These are phyloP conservation scores for Clavelina lepadiformis DNA, from an alignment of 23 tunicate genomes.

Conservation along the genomic window DNA sequence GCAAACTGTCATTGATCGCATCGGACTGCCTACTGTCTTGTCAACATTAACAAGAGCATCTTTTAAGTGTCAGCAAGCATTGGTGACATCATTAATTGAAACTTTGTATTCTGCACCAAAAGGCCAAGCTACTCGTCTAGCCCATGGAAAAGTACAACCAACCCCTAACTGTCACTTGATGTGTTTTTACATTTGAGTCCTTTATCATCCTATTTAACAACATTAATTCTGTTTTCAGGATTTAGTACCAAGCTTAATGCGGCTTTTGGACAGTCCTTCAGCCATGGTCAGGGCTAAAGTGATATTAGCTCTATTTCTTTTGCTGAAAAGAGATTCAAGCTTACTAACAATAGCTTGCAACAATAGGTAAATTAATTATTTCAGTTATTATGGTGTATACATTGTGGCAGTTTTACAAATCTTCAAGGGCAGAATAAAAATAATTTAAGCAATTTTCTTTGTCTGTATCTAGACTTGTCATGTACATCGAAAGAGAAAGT, in stretches of 20 bases:
- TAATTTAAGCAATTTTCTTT: too few species aligned
- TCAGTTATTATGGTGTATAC: too few species aligned
- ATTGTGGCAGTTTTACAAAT: too few species aligned
- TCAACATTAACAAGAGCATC: slow-evolving; percentile 47
- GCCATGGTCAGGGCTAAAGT: slow-evolving; percentile 76
- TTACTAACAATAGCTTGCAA: slow-evolving; percentile 58
- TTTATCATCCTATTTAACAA: background rate
- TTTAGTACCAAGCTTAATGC: slow-evolving; percentile 72
- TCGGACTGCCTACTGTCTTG: slow-evolving; percentile 48
- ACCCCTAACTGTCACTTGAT: background rate
- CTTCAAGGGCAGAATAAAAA: too few species aligned
- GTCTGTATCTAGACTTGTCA: slow-evolving; percentile 43
- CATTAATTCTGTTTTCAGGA: slow-evolving; percentile 31
- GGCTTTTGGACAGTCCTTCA: slow-evolving; percentile 89
- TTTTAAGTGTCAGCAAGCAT: slow-evolving; percentile 76
- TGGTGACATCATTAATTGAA: slow-evolving; percentile 71
- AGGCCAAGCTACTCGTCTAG: slow-evolving; percentile 77
- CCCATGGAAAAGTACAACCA: slow-evolving; percentile 52
- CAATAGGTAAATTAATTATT: slow-evolving; percentile 50
- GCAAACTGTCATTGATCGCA: slow-evolving; percentile 67
- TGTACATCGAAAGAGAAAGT: slow-evolving; percentile 92
- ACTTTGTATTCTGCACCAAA: slow-evolving; percentile 75
- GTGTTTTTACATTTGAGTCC: too few species aligned
- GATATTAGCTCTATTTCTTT: slow-evolving; percentile 43
- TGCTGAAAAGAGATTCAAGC: slow-evolving; percentile 46